Percentiles rank a stretch among this genome's conserved stretches.
Evolutionary conservation across 2,113 vertebrate genomes (phyloP).

Genomic region (Cettia cetti): DNA sequence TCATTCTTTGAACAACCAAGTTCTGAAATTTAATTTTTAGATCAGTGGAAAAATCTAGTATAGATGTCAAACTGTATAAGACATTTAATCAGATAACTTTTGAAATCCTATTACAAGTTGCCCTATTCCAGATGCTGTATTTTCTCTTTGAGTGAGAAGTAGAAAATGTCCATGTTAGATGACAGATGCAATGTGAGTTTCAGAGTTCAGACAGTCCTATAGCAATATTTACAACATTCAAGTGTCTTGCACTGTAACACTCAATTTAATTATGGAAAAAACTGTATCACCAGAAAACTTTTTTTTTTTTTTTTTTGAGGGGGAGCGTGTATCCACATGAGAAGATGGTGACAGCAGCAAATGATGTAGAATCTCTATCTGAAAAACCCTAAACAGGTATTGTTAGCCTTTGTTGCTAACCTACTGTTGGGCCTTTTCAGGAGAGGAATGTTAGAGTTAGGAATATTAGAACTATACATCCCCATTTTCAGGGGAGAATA

Average conservation of each 20-base stretch:
- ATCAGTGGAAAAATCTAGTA: constrained; percentile 1
- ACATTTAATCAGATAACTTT: constrained; percentile 1
- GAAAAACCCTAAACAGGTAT: neutral
- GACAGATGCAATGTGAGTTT: neutral
- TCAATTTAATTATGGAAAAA: neutral
- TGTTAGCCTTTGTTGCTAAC: neutral
- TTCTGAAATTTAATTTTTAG: constrained; percentile 30
- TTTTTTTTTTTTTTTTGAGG: neutral
- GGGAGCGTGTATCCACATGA: accelerated
- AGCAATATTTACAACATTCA: neutral
- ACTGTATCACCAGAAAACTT: neutral
- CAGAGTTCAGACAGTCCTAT: neutral
- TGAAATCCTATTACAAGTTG: neutral
- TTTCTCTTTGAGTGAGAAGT: neutral
- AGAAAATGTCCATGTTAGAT: neutral
- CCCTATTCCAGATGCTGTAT: neutral
- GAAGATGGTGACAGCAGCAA: neutral
- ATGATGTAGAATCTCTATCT: neutral
- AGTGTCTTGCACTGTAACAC: neutral
- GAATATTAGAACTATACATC: neutral
- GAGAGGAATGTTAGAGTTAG: neutral
- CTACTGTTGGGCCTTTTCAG: neutral
- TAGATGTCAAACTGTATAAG: neutral
- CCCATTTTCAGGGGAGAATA: neutral
- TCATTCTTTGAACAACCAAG: neutral